Base-by-base conservation (phyloP, 37 sponge, comb jelly and placozoan genomes). In the Halichondria panicea region DNA sequence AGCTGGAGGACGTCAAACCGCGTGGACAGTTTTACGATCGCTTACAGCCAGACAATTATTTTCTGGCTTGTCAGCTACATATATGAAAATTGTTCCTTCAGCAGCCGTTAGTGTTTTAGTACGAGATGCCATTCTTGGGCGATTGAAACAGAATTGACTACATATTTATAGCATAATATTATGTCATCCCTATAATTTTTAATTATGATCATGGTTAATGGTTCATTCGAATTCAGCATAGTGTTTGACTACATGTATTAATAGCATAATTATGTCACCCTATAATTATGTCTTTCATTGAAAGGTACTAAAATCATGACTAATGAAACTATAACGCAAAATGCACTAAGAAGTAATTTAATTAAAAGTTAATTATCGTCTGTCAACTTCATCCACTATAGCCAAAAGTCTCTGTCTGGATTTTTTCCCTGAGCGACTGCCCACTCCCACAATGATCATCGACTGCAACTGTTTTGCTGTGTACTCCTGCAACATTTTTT, bases 401-500 rank as follows among this genome's bases (percentile, higher is more conserved):
- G 75, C 52, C 21, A 85, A 34, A 0, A 96, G 75, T 48, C 69
- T 78, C 56, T 93, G 93, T 42, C 82, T 83, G 22, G 81, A 76
- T 40, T 69, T 90, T 77, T 84, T 93, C 18, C 67, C 70, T 18
- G 81, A 72, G 45, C 89, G 84, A 19, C 77, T 71, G 4, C 92
- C 92, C 15, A 88, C 67, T 1, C 92, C 96, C 77, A 84, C 66
- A 24, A 46, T 44, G n/a, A 96, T 72, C 40, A 96, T 39, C 8
- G 77, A 58, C 15, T 81, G 74, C 28, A 94, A 74, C 59, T 96
- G 97, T 66, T 94, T 94, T 11, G 19, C n/a, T 27, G 83, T 65
- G 63, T 96, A 96, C 46, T 93, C 95, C 94, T 94, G 54, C 13
- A 68, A 18, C 58, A 4, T n/a, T n/a, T n/a, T n/a, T n/a, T n/a